Percentiles rank a stretch among this genome's conserved stretches.
Conservation (phyloP, 2,888 invertebrate genomes). For the Phania funesta region DNA sequence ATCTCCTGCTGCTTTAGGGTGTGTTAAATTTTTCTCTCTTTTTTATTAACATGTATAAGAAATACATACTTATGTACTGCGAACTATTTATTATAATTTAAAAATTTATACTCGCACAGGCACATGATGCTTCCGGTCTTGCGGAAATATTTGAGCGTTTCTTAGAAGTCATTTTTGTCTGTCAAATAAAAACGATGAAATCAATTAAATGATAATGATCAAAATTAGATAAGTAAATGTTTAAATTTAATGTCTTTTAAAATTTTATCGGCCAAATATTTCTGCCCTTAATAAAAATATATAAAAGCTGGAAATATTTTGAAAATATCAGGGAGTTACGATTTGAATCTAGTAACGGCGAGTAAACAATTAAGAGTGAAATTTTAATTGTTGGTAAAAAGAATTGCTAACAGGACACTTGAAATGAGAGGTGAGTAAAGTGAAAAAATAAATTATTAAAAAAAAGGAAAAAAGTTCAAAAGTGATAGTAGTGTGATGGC, state of each 20-base stretch:
- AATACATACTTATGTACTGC: background rate
- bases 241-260: slow-evolving; percentile 16
- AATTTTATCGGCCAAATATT: slow-evolving; percentile 17
- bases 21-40: slow-evolving; percentile 11
- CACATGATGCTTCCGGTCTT: slow-evolving; percentile 37
- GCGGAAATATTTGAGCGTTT: slow-evolving; percentile 21
- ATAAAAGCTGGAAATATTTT: slow-evolving; percentile 48
- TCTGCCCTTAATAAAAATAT: slow-evolving; percentile 27
- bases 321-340: slow-evolving; percentile 38
- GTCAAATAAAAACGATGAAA: slow-evolving; percentile 41
- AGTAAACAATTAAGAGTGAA: background rate
- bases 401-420: slow-evolving; percentile 25
- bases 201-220: slow-evolving; percentile 41
- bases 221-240: slow-evolving; percentile 49
- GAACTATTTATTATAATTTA: background rate
- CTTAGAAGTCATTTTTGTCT: slow-evolving; percentile 28
- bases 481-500: no score
- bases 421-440: slow-evolving; percentile 58
- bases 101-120: background rate
- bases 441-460: background rate
- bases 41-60: background rate
- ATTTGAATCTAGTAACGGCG: slow-evolving; percentile 30
- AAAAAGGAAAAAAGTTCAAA: background rate
- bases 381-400: background rate
- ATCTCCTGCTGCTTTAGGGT: background rate